Evolutionary conservation across 2,797 vertebrate genomes (phyloP), one percentile per base, ranked within the genome.

Genomic region (Lepilemur ruficaudatus): DNA sequence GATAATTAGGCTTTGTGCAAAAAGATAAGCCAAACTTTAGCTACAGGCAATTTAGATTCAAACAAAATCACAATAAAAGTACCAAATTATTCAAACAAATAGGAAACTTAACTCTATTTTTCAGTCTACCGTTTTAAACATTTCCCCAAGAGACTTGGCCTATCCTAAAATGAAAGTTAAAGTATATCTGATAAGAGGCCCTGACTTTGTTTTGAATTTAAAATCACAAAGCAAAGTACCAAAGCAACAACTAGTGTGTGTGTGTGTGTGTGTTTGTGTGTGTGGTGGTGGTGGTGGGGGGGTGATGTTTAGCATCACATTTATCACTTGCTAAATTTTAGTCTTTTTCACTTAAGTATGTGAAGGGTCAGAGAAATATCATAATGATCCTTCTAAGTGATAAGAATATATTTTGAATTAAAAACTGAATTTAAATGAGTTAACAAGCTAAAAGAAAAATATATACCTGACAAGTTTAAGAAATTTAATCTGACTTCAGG

Each of bases 11-110:
- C 7, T 18, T 89, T 91, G 72, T 86, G 22, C 35, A 78, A 92
- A 96, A 70, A 91, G n/a, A 97, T 80, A 96, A 97, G 38, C 48
- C 75, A 70, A 86, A 50, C 89, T 95, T 95, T 96, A 81, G 70
- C 70, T 75, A 32, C 20, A 93, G 52, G 41, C 70, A 88, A 89
- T 94, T 93, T 93, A 93, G 83, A 92, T 48, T 41, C 95, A 93
- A 80, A 73, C 32, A 87, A 85, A 78, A 35, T 72, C 55, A 95
- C 59, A 95, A 91, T 85, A 28, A 94, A 97, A 95, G 48, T 73
- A 59, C 48, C 32, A 93, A 93, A 91, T 88, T 69, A 91, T 81
- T 96, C 61, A 94, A 97, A 88, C 14, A 79, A 91, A 70, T 55
- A 83, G 35, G 5, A 78, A 57, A 25, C 5, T 38, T 59, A 83